phyloP scores from a whole-genome alignment of 2,113 vertebrate species.

The Chamaetylas fuelleborni region DNA sequence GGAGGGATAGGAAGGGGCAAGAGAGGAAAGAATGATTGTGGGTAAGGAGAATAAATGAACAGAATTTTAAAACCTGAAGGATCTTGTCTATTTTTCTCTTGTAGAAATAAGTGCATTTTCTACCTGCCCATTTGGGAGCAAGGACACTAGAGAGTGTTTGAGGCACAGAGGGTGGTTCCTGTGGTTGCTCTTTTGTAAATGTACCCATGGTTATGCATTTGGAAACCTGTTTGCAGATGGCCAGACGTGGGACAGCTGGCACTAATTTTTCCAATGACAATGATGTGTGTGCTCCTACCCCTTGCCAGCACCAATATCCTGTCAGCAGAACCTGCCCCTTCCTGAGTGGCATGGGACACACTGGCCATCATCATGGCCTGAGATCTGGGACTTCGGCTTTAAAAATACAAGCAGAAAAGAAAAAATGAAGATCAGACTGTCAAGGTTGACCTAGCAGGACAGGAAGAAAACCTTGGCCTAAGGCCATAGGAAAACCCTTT shows the following conservation, averaged over 20 bases:
- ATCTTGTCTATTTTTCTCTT: background rate
- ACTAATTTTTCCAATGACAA: rapidly evolving
- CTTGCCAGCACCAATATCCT: background rate
- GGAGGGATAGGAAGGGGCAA: background rate
- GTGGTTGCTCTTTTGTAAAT: background rate
- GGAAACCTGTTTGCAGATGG: background rate
- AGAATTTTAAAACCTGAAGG: background rate
- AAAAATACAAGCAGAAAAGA: background rate
- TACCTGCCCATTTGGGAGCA: background rate
- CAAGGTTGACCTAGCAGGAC: rapidly evolving
- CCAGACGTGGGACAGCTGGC: background rate
- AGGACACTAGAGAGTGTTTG: background rate
- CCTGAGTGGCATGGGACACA: background rate
- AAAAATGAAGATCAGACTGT: background rate
- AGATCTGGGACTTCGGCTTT: background rate
- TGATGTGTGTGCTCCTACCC: background rate
- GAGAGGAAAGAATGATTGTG: background rate
- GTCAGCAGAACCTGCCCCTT: background rate
- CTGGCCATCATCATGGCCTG: rapidly evolving
- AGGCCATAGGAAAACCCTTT: no score
- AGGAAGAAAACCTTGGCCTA: no score
- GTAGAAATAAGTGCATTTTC: background rate
- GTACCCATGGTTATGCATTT: rapidly evolving
- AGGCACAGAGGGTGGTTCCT: background rate
- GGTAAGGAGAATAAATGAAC: background rate